Evolutionary conservation across 2,113 vertebrate genomes (phyloP), one percentile per base, ranked within the genome.

Genomic region (Triplophysa dalaica): DNA sequence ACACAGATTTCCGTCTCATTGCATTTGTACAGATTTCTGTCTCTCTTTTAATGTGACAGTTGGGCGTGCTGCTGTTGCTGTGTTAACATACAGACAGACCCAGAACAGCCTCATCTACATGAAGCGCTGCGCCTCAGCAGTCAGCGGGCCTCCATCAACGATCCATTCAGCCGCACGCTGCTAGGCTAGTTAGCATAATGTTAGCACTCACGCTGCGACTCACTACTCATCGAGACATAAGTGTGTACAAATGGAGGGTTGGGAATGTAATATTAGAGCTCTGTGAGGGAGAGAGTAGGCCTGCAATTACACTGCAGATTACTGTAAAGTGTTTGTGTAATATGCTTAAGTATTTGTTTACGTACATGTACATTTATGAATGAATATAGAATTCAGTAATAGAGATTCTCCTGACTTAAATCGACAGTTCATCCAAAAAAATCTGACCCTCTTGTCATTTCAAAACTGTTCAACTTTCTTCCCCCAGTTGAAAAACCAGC

Each of bases 141-240:
- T 70, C 61, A 61, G 33, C 5, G 16, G n/a, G 9, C 63, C 60
- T 72, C 43, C 70, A 63, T 76, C 70, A 78, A 38, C 70, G 68
- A 83, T 86, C 78, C 77, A 83, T 81, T 26, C 56, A 78, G n/a
- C 61, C 60, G 74, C 70, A 64, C 79, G 67, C 62, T 75, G 79
- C 75, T 72, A 75, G 66, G 79, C 65, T 81, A 77, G 75, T 84
- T 81, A 81, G 75, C 79, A 84, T 84, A 84, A 84, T 78, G 79
- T 78, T 84, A 81, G 70, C 70, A n/a, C 76, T 75, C 83, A 73
- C 70, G 70, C 83, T 70, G 83, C 12, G 77, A 70, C 38, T 50
- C 21, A 38, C 75, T 60, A 66, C 70, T 78, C 70, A 78, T 66
- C 22, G 22, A 74, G 43, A 80, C 65, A 75, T 26, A 79, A 78